Evolutionary conservation across 2,113 vertebrate species (phyloP).

Genomic region (Thamnaconus septentrionalis): DNA sequence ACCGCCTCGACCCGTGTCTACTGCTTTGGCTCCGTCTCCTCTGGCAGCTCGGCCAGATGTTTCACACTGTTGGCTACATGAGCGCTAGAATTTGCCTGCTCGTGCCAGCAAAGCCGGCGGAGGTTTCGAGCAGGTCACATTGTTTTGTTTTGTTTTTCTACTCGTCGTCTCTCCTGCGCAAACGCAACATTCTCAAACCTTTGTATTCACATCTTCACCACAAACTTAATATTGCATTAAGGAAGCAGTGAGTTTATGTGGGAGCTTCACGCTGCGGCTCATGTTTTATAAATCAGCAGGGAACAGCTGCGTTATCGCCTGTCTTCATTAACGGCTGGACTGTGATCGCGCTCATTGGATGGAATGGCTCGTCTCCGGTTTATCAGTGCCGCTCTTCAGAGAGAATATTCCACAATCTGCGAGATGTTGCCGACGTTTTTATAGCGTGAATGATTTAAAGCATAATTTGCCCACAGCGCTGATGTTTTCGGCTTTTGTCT

Average conservation of each 20-base stretch:
- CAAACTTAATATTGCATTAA: neutral
- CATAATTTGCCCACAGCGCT: neutral
- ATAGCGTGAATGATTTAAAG: neutral
- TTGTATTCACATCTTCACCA: neutral
- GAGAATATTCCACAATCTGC: neutral
- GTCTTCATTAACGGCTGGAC: conserved; percentile 9
- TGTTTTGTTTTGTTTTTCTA: neutral
- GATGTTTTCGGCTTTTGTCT: neutral
- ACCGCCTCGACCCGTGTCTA: neutral
- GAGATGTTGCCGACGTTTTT: too few relatives aligned
- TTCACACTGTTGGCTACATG: conserved; percentile 5
- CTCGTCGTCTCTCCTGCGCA: neutral
- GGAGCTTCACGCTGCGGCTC: conserved; percentile 8
- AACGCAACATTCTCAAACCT: neutral
- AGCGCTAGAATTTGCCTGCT: neutral
- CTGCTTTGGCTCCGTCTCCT: neutral
- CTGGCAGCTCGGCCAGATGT: neutral
- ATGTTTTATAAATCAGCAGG: conserved; percentile 1
- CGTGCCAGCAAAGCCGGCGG: neutral
- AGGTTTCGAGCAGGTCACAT: neutral
- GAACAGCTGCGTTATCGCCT: neutral
- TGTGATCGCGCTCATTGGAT: neutral
- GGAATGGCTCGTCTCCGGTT: conserved; percentile 14
- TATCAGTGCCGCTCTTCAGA: conserved; percentile 4
- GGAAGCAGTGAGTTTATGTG: neutral